These are phyloP conservation scores for Epicauta chinensis DNA, from an alignment of 1,140 invertebrate genomes.

Conservation along the genomic window DNA sequence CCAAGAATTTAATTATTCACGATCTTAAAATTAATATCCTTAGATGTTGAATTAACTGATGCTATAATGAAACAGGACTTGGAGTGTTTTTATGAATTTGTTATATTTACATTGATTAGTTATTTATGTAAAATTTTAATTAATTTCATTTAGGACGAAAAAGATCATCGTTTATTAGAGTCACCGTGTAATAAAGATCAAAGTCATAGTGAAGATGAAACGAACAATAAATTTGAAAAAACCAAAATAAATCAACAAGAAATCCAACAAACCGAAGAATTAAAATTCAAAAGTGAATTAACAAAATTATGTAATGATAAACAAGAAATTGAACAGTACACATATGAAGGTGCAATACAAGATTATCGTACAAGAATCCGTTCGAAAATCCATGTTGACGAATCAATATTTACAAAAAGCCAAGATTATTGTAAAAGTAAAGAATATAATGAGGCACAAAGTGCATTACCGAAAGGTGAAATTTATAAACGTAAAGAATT, in stretches of 20 bases:
- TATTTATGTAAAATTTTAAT: no score
- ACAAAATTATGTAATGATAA: slow-evolving; percentile 43
- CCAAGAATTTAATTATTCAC: no score
- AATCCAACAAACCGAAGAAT: no score
- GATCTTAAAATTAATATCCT: no score
- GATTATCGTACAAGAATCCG: slow-evolving; percentile 68
- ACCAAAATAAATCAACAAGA: slow-evolving; percentile 17
- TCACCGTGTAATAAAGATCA: slow-evolving; percentile 29
- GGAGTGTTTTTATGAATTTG: no score
- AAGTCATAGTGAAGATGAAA: slow-evolving; percentile 36
- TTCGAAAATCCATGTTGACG: slow-evolving; percentile 46
- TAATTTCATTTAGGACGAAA: slow-evolving; percentile 36
- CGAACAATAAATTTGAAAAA: slow-evolving; percentile 10
- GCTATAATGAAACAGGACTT: no score
- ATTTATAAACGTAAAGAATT: slow-evolving; percentile 74
- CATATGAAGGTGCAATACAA: slow-evolving; percentile 79
- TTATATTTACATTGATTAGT: not conserved
- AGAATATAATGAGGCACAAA: slow-evolving; percentile 46
- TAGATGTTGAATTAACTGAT: not conserved
- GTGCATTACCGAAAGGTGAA: slow-evolving; percentile 64
- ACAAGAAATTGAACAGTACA: slow-evolving; percentile 64
- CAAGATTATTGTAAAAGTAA: slow-evolving; percentile 41
- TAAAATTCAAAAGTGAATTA: not conserved
- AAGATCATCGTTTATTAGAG: slow-evolving; percentile 30
- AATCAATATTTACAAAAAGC: slow-evolving; percentile 30